A percentile compares a stretch with the other conserved stretches of the same genome.
Evolutionary conservation across 2,888 invertebrate species (phyloP).

Genomic region (Morinoia aosen): DNA sequence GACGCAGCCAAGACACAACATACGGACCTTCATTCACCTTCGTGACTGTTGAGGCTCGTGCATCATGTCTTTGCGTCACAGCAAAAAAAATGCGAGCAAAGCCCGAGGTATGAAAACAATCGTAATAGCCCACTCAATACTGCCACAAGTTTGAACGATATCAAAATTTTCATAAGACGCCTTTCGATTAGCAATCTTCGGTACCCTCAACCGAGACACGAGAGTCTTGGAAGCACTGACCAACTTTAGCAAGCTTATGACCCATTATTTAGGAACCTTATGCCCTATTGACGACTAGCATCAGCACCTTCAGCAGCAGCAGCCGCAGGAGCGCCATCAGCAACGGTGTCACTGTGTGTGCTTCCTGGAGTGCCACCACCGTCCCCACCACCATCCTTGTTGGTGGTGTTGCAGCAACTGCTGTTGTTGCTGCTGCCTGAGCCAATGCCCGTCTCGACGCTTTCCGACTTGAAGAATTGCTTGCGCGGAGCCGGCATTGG

Average conservation of each 20-base stretch:
- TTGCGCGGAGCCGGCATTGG: conserved; percentile 65
- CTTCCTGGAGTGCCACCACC: not conserved
- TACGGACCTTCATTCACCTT: too few relatives aligned
- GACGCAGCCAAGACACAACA: too few relatives aligned
- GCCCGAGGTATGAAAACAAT: too few relatives aligned
- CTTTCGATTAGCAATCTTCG: not conserved
- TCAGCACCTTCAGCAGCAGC: not conserved
- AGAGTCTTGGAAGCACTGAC: not conserved
- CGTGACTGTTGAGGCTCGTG: too few relatives aligned
- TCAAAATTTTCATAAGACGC: too few relatives aligned
- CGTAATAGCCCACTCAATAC: too few relatives aligned
- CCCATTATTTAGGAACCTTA: not conserved
- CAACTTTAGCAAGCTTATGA: too few relatives aligned
- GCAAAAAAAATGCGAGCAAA: too few relatives aligned
- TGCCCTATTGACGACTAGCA: not conserved
- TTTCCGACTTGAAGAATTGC: conserved; percentile 68
- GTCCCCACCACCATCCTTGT: conserved; percentile 2
- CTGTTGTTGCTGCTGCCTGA: conserved; percentile 7
- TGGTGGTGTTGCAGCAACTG: conserved; percentile 32
- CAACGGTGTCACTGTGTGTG: not conserved
- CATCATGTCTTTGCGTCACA: too few relatives aligned
- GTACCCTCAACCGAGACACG: not conserved
- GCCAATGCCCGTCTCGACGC: conserved; percentile 59
- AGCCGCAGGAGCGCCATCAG: not conserved
- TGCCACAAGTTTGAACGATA: too few relatives aligned